Evolutionary conservation across 2,888 invertebrate species (phyloP).

Genomic region (Epistrophella euchroma): DNA sequence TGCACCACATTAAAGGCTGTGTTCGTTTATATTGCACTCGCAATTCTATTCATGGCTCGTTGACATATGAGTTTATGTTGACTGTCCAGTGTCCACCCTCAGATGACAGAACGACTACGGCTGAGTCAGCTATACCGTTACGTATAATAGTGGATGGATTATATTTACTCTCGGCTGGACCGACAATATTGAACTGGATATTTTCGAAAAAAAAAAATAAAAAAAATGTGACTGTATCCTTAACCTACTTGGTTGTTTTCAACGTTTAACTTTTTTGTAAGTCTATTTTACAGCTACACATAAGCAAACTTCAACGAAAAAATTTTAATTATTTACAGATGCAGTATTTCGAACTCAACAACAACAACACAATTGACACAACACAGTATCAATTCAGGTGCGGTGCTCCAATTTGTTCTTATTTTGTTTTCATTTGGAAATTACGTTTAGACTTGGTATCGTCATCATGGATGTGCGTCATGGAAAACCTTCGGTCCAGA

Average conservation of each 20-base stretch:
- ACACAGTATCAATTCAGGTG: neutral
- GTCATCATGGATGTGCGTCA: neutral
- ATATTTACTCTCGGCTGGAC: neutral
- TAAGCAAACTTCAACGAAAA: constrained; percentile 60
- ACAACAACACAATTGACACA: neutral
- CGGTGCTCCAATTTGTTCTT: neutral
- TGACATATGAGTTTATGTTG: neutral
- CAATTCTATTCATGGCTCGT: constrained; percentile 3
- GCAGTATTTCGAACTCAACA: constrained; percentile 8
- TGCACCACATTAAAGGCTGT: neutral
- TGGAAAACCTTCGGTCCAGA: neutral
- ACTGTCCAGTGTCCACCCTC: neutral
- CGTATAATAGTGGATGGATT: too few species aligned
- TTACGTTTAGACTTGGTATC: neutral
- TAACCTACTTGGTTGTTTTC: constrained; percentile 40
- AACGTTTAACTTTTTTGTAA: neutral
- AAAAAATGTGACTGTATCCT: constrained; percentile 24
- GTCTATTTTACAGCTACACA: constrained; percentile 20
- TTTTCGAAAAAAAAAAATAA: neutral
- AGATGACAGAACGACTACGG: constrained; percentile 7
- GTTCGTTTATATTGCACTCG: constrained; percentile 13
- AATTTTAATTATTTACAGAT: constrained; percentile 59
- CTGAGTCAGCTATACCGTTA: too few species aligned
- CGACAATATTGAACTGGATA: neutral
- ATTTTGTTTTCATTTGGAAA: neutral